Percentiles rank a stretch among this genome's conserved stretches.
These are phyloP conservation scores for Brachionus rotundiformis DNA, from an alignment of 1,140 invertebrate species.

Conservation along the genomic window DNA sequence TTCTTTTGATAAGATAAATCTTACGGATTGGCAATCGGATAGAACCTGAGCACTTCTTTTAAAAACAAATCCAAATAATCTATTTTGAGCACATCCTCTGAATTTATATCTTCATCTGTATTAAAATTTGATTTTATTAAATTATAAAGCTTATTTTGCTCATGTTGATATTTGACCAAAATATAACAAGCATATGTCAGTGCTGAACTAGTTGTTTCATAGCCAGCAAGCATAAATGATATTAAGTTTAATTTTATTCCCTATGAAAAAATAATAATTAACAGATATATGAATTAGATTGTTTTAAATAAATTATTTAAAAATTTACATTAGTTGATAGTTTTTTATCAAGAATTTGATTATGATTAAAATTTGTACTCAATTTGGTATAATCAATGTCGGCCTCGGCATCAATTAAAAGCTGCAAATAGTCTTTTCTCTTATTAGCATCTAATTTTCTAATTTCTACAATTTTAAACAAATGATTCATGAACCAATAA, in stretches of 20 bases:
- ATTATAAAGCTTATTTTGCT: constrained; percentile 64
- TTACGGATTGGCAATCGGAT: constrained; percentile 5
- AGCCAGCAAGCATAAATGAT: constrained; percentile 61
- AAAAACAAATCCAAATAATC: constrained; percentile 34
- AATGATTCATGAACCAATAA: constrained; percentile 15
- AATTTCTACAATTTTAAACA: constrained; percentile 21
- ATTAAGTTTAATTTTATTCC: constrained; percentile 58
- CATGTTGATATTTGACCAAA: constrained; percentile 64
- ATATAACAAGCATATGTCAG: constrained; percentile 65
- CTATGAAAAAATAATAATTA: constrained; percentile 52
- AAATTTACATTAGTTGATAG: constrained; percentile 1
- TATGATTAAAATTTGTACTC: background rate
- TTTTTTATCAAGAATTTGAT: background rate
- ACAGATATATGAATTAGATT: background rate
- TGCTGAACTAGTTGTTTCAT: constrained; percentile 65
- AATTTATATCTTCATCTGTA: background rate
- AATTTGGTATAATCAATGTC: constrained; percentile 52
- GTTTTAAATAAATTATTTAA: background rate
- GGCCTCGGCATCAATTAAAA: constrained; percentile 34
- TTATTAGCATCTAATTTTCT: background rate
- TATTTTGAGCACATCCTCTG: background rate
- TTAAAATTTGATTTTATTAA: constrained; percentile 57
- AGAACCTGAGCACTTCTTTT: constrained; percentile 31
- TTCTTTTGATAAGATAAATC: constrained; percentile 54
- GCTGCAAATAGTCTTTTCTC: constrained; percentile 30